Evolutionary conservation across 2,797 vertebrate genomes (phyloP), one percentile per base, ranked within the genome.

Genomic region (Coccyzus lansbergi): DNA sequence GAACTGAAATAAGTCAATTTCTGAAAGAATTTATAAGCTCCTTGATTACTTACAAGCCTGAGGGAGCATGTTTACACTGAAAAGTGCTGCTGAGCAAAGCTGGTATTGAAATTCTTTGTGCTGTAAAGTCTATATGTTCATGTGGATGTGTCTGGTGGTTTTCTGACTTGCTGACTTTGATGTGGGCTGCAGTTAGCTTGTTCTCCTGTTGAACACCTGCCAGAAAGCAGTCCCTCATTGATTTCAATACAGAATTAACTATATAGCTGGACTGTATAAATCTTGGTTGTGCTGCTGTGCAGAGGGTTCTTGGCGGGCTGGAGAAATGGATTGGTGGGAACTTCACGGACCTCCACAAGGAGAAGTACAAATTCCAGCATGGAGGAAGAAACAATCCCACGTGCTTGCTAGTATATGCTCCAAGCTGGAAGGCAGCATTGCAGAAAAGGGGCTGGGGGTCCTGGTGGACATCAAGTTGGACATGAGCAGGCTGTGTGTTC

Each of bases 161-260:
- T 93, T 51, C 68, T 86, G 53, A 29, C n/a, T 58, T 80, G 33
- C 25, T 63, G 38, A 24, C 36, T 77, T 55, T n/a, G 55, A 9
- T 33, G 5, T 21, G 60, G 34, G 12, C 25, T 75, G 70, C 58
- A 81, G 44, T 72, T 16, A 9, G 8, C 82, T 88, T 86, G 29
- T 86, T 86, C 55, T 88, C 33, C 34, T 68, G 22, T 5, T 88
- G 70, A 69, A 72, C 31, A 21, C 68, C 38, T 80, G 1, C n/a
- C 24, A 46, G 55, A 62, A 79, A 84, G 34, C 56, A 80, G 0
- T 28, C 42, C 18, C 19, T 85, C 12, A 15, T 31, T 0, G 0
- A 13, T 79, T n/a, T 51, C 53, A 83, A 60, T 36, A 59, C 52
- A 70, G 63, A 69, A 38, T 71, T 79, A 62, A 60, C 21, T 46